Percentiles rank a stretch among this genome's conserved stretches.
These are phyloP conservation scores for Litoditis marina DNA, from an alignment of 2,888 invertebrate genomes.

Conservation along the genomic window DNA sequence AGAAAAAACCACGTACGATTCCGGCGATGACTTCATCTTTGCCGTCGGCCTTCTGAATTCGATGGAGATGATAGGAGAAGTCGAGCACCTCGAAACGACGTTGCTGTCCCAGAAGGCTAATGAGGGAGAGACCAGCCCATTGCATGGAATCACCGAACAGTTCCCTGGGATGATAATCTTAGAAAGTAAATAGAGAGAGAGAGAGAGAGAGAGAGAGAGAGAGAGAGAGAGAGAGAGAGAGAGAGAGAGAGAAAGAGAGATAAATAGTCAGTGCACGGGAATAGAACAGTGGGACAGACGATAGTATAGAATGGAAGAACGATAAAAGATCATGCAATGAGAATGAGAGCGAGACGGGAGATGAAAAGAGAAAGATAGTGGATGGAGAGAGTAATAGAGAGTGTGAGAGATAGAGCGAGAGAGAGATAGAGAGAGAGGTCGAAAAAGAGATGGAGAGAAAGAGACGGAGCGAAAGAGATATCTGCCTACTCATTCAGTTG, in stretches of 20 bases:
- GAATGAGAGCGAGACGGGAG: too few species aligned
- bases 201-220: slow-evolving; percentile 6
- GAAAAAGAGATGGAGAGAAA: slow-evolving; percentile 8
- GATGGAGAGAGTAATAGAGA: too few species aligned
- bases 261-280: not conserved
- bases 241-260: slow-evolving; percentile 6
- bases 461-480: too few species aligned
- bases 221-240: too few species aligned
- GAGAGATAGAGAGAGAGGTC: too few species aligned
- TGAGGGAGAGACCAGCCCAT: slow-evolving; percentile 97
- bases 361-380: too few species aligned
- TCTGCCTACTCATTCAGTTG: slow-evolving; percentile 35
- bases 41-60: slow-evolving; percentile 90
- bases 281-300: too few species aligned
- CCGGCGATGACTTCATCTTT: slow-evolving; percentile 92
- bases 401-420: too few species aligned
- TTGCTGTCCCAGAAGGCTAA: slow-evolving; percentile 83
- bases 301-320: too few species aligned
- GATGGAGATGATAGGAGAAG: slow-evolving; percentile 93
- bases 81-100: slow-evolving; percentile 85
- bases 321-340: too few species aligned
- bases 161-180: slow-evolving; percentile 73
- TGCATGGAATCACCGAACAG: slow-evolving; percentile 95
- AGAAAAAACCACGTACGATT: slow-evolving; percentile 68
- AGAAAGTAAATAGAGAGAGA: too few species aligned